Conservation (phyloP, 2,888 invertebrate genomes). For the Aphidoletes aphidimyza region DNA sequence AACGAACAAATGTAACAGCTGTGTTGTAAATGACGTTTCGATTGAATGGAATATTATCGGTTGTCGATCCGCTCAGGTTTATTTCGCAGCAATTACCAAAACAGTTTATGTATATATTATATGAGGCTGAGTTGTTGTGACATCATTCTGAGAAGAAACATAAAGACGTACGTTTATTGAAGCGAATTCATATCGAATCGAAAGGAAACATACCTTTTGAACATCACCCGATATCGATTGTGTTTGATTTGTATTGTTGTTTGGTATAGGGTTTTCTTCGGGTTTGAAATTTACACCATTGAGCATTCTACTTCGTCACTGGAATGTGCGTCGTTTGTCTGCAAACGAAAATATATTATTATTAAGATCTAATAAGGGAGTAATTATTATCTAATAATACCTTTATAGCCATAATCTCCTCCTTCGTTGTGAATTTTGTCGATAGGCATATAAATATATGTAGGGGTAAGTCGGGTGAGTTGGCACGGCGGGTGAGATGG, state of each 20-base stretch:
- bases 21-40: neutral
- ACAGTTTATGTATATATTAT: neutral
- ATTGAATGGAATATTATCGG: neutral
- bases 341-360: conserved; percentile 3
- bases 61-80: conserved; percentile 2
- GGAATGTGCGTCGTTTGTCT: neutral
- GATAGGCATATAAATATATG: conserved; percentile 10
- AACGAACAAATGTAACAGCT: neutral
- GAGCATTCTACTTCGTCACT: neutral
- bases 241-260: neutral
- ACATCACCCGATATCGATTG: conserved; percentile 1
- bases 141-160: conserved; percentile 3
- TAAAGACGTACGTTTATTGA: conserved; percentile 3
- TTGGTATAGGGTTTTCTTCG: conserved; percentile 3
- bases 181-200: conserved; percentile 3
- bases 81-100: neutral
- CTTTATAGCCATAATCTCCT: conserved; percentile 10
- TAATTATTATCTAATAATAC: neutral
- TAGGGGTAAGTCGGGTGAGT: too few species aligned
- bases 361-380: neutral
- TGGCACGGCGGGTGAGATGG: too few species aligned
- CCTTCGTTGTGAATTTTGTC: conserved; percentile 10
- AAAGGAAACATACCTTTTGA: neutral
- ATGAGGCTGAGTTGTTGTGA: conserved; percentile 2
- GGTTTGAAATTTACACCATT: neutral